A percentile compares a stretch with the other conserved stretches of the same genome.
These are phyloP conservation scores for Euborellia annulipes DNA, from an alignment of 1,140 invertebrate species.

Conservation along the genomic window DNA sequence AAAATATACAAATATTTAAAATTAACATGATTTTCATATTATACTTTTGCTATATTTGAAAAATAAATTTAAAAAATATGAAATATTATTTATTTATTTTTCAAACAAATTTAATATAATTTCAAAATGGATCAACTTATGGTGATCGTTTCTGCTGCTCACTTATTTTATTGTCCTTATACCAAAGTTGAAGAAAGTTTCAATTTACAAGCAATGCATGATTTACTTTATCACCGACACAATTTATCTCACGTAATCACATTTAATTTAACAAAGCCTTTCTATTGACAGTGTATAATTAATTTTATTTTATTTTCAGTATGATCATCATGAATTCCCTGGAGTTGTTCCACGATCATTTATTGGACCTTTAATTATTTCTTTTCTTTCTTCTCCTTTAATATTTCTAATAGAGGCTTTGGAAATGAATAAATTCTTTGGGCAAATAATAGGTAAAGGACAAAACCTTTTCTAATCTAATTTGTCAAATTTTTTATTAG, in stretches of 20 bases:
- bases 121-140: slow-evolving; percentile 21
- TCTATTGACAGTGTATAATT: too few relatives aligned
- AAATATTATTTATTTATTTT: background rate
- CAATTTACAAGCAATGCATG: slow-evolving; percentile 95
- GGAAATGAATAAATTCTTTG: slow-evolving; percentile 68
- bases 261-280: too few relatives aligned
- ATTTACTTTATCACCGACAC: slow-evolving; percentile 75
- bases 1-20: too few relatives aligned
- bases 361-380: slow-evolving; percentile 77
- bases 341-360: slow-evolving; percentile 97
- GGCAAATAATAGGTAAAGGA: slow-evolving; percentile 77
- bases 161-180: slow-evolving; percentile 80
- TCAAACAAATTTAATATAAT: background rate
- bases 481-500: too few relatives aligned
- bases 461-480: slow-evolving; percentile 13
- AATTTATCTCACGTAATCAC: slow-evolving; percentile 65
- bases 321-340: slow-evolving; percentile 96
- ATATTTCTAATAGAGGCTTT: slow-evolving; percentile 49
- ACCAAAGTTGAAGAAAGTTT: slow-evolving; percentile 99
- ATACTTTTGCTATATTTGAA: too few relatives aligned
- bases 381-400: slow-evolving; percentile 60
- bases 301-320: slow-evolving; percentile 49
- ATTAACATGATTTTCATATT: too few relatives aligned
- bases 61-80: too few relatives aligned
- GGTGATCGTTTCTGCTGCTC: slow-evolving; percentile 47